Evolutionary conservation across 2,888 invertebrate species (phyloP).

Genomic region (Hypolimnas misippus): DNA sequence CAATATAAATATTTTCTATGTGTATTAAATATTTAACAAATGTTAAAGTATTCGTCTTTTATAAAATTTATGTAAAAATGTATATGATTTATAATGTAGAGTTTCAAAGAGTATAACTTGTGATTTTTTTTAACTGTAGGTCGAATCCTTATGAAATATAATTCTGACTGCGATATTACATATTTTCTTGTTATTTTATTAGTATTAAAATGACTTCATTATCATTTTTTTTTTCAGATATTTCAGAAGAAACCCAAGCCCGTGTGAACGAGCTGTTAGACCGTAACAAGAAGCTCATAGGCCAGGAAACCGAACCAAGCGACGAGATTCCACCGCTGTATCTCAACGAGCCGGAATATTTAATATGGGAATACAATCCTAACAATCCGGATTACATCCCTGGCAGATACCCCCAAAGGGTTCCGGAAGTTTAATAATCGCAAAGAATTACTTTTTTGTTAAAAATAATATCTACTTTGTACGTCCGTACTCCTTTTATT

Average conservation of each 20-base stretch:
- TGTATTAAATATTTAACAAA: no score
- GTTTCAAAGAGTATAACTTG: no score
- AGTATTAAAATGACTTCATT: no score
- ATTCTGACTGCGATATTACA: no score
- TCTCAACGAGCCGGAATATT: constrained; percentile 77
- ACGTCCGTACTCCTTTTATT: no score
- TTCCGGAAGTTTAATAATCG: constrained; percentile 64
- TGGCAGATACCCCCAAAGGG: constrained; percentile 69
- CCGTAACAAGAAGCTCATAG: constrained; percentile 70
- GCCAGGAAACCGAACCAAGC: constrained; percentile 67
- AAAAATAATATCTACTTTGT: not conserved
- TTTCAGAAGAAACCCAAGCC: constrained; percentile 71
- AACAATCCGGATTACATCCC: constrained; percentile 74
- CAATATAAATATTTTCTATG: not conserved
- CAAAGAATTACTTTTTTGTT: not conserved
- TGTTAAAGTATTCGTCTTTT: no score
- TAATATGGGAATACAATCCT: constrained; percentile 80
- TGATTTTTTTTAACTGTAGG: no score
- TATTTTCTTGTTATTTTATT: no score
- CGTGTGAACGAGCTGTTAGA: constrained; percentile 73
- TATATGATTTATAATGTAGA: no score
- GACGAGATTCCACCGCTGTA: constrained; percentile 77
- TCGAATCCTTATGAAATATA: no score
- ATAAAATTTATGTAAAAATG: no score
- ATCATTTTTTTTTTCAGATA: constrained; percentile 63